Conservation (phyloP, 2,797 vertebrate genomes). For the Limosa lapponica region DNA sequence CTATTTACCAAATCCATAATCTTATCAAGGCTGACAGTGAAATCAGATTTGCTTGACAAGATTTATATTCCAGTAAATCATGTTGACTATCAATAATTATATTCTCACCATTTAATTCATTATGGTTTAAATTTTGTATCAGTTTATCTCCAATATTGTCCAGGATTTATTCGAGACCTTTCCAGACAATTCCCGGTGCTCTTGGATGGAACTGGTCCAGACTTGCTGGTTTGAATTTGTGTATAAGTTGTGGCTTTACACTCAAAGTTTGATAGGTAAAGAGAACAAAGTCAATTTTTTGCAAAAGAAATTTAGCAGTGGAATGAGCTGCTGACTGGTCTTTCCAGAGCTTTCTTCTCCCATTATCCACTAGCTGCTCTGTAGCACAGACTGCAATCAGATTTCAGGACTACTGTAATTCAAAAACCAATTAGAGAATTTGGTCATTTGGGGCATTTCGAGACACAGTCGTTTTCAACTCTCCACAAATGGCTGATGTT, state of each 20-base stretch:
- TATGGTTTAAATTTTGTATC: not conserved
- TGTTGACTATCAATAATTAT: not conserved
- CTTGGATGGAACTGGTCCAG: not conserved
- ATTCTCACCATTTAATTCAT: not conserved
- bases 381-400: not conserved
- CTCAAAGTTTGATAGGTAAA: not conserved
- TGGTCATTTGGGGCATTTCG: not conserved
- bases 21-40: not conserved
- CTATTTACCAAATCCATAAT: slow-evolving; percentile 1
- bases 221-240: not conserved
- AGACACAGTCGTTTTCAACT: not conserved
- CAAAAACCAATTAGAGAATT: not conserved
- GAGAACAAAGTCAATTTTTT: not conserved
- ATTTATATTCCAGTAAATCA: slow-evolving; percentile 2
- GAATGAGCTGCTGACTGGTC: not conserved
- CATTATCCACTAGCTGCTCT: not conserved
- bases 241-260: not conserved
- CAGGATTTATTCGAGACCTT: not conserved
- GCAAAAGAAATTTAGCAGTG: not conserved
- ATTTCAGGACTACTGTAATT: not conserved
- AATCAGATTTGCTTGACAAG: not conserved
- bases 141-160: not conserved
- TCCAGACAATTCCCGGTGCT: not conserved
- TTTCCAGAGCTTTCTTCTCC: not conserved
- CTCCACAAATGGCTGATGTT: not conserved